A percentile compares a stretch with the other conserved stretches of the same genome.
Evolutionary conservation across 2,113 vertebrate genomes (phyloP).

Genomic region (Dicaeum eximium): DNA sequence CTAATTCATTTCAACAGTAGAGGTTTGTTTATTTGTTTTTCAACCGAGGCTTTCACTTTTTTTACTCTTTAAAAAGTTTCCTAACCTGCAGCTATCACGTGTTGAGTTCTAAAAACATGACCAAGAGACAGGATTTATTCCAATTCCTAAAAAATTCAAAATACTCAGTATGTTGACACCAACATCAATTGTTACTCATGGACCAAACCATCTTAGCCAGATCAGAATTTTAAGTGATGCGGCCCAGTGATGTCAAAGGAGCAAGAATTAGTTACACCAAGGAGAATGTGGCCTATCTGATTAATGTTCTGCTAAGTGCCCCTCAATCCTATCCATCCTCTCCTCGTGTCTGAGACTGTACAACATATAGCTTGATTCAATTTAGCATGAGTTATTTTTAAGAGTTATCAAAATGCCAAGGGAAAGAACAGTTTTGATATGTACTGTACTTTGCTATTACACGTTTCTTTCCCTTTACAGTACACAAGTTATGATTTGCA

Average conservation of each 20-base stretch:
- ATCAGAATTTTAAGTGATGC: constrained; percentile 8
- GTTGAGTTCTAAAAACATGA: not conserved
- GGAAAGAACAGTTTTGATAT: not conserved
- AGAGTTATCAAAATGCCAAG: not conserved
- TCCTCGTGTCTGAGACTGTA: not conserved
- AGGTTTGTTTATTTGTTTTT: not conserved
- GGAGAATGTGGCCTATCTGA: not conserved
- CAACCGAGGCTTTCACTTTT: not conserved
- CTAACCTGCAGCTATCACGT: not conserved
- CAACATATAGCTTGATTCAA: constrained; percentile 9
- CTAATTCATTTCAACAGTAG: not conserved
- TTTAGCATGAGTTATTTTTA: not conserved
- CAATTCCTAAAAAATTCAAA: not conserved
- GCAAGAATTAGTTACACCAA: not conserved
- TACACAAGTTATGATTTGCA: not conserved
- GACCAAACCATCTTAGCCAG: not conserved
- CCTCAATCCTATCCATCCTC: constrained; percentile 12
- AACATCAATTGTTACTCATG: not conserved
- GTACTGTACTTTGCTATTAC: not conserved
- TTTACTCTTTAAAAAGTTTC: not conserved
- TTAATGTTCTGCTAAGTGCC: constrained; percentile 45
- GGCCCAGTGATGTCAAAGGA: constrained; percentile 2
- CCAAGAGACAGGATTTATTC: not conserved
- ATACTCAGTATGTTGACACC: not conserved
- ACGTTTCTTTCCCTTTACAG: not conserved